Evolutionary conservation across 2,113 vertebrate species (phyloP).

Genomic region (Esox niger): DNA sequence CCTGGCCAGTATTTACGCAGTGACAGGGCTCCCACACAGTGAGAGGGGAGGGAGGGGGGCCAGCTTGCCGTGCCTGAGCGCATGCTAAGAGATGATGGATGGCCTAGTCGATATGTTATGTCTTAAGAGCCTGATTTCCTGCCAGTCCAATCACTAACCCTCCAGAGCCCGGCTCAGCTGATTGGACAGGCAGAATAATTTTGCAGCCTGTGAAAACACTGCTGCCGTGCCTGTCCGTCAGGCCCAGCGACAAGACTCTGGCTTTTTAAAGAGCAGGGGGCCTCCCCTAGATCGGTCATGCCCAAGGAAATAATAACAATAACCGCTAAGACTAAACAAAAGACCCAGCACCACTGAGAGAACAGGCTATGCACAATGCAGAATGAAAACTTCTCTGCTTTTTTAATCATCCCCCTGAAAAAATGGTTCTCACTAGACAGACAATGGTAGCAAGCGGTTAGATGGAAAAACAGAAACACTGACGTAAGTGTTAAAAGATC

Average conservation of each 20-base stretch:
- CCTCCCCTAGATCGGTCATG: constrained; percentile 63
- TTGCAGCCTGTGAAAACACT: constrained; percentile 93
- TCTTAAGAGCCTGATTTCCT: constrained; percentile 99
- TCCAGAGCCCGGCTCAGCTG: constrained; percentile 91
- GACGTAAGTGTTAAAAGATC: constrained; percentile 11
- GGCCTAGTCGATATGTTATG: constrained; percentile 97
- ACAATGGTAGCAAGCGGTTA: constrained; percentile 40
- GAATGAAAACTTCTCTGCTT: constrained; percentile 57
- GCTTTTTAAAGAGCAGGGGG: constrained; percentile 71
- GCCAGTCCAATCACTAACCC: constrained; percentile 98
- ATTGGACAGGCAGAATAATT: constrained; percentile 97
- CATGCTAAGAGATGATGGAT: constrained; percentile 99
- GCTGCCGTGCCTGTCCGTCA: constrained; percentile 85
- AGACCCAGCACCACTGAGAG: constrained; percentile 54
- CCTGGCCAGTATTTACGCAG: constrained; percentile 91
- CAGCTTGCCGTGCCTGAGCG: constrained; percentile 79
- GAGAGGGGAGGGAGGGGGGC: constrained; percentile 54
- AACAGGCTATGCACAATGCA: constrained; percentile 48
- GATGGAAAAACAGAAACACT: constrained; percentile 33
- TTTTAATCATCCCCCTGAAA: constrained; percentile 63
- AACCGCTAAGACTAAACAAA: constrained; percentile 69
- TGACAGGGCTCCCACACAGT: constrained; percentile 88
- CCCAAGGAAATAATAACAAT: constrained; percentile 72
- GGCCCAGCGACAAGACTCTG: constrained; percentile 77
- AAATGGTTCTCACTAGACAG: constrained; percentile 13